Conservation (phyloP, 2,113 vertebrate genomes). For the Lichenostomus cassidix region DNA sequence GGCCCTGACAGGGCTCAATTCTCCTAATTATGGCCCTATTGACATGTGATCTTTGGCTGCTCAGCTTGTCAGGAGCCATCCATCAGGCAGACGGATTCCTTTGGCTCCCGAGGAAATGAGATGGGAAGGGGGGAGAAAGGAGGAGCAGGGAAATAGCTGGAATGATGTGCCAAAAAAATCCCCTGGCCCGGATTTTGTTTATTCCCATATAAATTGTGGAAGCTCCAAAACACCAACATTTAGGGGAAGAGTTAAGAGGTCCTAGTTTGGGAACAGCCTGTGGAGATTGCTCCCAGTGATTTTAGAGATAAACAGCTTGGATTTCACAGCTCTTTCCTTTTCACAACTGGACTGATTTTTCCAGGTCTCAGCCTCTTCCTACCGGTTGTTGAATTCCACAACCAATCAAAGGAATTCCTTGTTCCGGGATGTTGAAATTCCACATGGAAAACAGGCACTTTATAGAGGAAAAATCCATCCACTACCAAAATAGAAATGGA, state of each 20-base stretch:
- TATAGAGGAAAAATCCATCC: background rate
- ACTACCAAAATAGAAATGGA: background rate
- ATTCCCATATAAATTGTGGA: background rate
- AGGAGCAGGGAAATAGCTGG: background rate
- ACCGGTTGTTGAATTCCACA: background rate
- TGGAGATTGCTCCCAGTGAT: background rate
- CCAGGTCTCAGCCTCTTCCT: background rate
- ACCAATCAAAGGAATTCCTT: background rate
- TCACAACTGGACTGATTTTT: background rate
- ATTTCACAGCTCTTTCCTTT: background rate
- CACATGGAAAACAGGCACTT: rapidly evolving
- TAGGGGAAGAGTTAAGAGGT: background rate
- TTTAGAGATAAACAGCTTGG: rapidly evolving
- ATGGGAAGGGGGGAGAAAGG: slow-evolving; percentile 16
- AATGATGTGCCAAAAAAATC: background rate
- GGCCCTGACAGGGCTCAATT: slow-evolving; percentile 66
- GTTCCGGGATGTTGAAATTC: background rate
- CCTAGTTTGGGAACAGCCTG: background rate
- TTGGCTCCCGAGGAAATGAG: slow-evolving; percentile 67
- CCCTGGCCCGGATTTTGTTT: background rate
- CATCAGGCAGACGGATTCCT: slow-evolving; percentile 68
- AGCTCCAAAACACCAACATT: background rate
- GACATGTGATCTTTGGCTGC: slow-evolving; percentile 74
- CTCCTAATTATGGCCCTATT: slow-evolving; percentile 77
- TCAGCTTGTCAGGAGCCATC: slow-evolving; percentile 73